These are phyloP conservation scores for Torymus tubicola DNA, from an alignment of 2,888 invertebrate genomes.

Conservation along the genomic window DNA sequence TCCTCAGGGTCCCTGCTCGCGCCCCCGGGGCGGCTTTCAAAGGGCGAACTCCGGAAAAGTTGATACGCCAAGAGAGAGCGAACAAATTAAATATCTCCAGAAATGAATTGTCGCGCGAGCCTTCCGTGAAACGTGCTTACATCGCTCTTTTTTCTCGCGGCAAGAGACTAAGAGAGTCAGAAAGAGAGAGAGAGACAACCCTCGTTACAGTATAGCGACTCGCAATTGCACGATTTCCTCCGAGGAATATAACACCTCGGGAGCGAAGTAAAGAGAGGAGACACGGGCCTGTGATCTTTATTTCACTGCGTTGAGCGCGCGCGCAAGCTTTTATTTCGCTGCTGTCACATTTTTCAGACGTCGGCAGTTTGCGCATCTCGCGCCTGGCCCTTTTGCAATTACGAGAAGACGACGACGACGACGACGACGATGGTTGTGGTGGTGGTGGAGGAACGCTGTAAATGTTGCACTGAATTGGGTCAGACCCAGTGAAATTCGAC, in stretches of 20 bases:
- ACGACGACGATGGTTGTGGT: background rate
- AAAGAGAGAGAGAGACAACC: no score
- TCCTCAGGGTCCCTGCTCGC: background rate
- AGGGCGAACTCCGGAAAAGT: background rate
- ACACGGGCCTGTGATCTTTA: background rate
- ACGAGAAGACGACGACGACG: background rate
- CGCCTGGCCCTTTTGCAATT: constrained; percentile 1
- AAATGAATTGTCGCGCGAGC: constrained; percentile 42
- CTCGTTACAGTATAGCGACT: background rate
- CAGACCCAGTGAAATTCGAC: no score
- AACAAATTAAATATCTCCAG: constrained; percentile 40
- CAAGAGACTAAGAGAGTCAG: background rate
- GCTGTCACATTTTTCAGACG: background rate
- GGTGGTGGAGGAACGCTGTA: background rate
- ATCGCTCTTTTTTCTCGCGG: constrained; percentile 9
- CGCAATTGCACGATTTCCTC: constrained; percentile 44
- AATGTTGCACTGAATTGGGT: background rate
- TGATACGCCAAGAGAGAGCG: constrained; percentile 18
- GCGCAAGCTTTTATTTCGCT: constrained; percentile 4
- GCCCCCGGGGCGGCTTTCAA: background rate
- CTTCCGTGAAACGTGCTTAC: constrained; percentile 38
- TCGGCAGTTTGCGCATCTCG: background rate
- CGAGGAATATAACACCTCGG: constrained; percentile 33
- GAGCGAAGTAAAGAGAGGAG: constrained; percentile 16
- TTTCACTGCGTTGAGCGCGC: background rate